Evolutionary conservation across 2,888 invertebrate species (phyloP).

Genomic region (Cybosia mesomella): DNA sequence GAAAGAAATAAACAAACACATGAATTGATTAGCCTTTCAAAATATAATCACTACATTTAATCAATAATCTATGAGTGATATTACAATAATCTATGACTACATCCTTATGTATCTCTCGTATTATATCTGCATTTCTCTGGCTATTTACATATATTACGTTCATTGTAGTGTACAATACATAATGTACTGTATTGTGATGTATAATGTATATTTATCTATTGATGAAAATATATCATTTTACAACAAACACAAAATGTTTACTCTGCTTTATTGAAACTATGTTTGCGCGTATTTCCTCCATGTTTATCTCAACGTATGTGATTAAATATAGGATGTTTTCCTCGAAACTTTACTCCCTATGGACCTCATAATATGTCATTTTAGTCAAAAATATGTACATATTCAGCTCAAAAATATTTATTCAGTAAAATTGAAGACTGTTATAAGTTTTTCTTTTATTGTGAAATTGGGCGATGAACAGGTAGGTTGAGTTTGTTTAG

Average conservation of each 20-base stretch:
- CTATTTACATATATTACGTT: background rate
- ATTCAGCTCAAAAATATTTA: constrained; percentile 3
- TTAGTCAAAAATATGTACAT: constrained; percentile 2
- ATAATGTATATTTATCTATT: background rate
- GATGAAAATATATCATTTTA: constrained; percentile 1
- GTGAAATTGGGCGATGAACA: too few relatives aligned
- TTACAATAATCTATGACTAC: too few relatives aligned
- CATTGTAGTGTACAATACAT: too few relatives aligned
- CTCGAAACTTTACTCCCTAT: background rate
- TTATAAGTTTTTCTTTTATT: background rate
- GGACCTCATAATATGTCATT: constrained; percentile 3
- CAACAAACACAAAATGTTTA: constrained; percentile 4
- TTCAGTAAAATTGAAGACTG: background rate
- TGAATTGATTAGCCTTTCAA: too few relatives aligned
- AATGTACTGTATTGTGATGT: background rate
- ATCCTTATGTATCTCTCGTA: too few relatives aligned
- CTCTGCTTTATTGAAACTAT: constrained; percentile 3
- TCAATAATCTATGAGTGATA: too few relatives aligned
- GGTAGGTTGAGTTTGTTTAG: too few relatives aligned
- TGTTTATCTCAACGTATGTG: background rate
- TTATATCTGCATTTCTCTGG: background rate
- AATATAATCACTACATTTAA: too few relatives aligned
- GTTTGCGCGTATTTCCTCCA: background rate
- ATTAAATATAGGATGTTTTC: constrained; percentile 8
- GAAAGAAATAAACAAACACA: too few relatives aligned